Conservation (phyloP, 2,797 vertebrate genomes). For the Lagocephalus sceleratus region DNA sequence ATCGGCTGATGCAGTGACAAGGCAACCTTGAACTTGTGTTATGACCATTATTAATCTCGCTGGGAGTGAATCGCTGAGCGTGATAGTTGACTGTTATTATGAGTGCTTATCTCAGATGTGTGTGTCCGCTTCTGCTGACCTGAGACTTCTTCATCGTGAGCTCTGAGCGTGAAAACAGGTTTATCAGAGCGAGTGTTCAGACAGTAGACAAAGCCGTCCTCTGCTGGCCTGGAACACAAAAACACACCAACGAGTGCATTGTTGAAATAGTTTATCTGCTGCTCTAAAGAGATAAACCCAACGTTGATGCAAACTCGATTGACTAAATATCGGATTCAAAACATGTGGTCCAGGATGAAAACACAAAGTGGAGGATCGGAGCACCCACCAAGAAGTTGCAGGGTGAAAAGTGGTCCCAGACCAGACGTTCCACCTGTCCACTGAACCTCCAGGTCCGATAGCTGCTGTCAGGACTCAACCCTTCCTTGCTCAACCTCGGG, state of each 20-base stretch:
- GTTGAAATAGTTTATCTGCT: not conserved
- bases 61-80: too few relatives aligned
- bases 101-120: too few relatives aligned
- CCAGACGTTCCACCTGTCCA: slow-evolving; percentile 90
- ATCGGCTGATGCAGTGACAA: slow-evolving; percentile 92
- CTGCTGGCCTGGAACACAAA: slow-evolving; percentile 83
- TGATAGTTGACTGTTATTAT: too few relatives aligned
- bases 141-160: slow-evolving; percentile 92
- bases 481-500: not conserved
- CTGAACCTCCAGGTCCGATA: slow-evolving; percentile 91
- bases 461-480: slow-evolving; percentile 80
- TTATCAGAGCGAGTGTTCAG: slow-evolving; percentile 94
- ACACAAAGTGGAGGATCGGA: not conserved
- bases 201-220: slow-evolving; percentile 96
- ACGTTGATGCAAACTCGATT: not conserved
- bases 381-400: slow-evolving; percentile 86
- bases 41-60: too few relatives aligned
- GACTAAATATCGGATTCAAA: too few relatives aligned
- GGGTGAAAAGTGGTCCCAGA: slow-evolving; percentile 95
- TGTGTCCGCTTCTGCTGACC: slow-evolving; percentile 67
- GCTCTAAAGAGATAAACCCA: not conserved
- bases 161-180: slow-evolving; percentile 90
- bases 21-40: slow-evolving; percentile 83
- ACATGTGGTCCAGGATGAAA: too few relatives aligned
- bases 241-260: not conserved